Percentiles rank a stretch among this genome's conserved stretches.
phyloP scores from a whole-genome alignment of 2,797 vertebrate species.

The Arrhamphus sclerolepis region DNA sequence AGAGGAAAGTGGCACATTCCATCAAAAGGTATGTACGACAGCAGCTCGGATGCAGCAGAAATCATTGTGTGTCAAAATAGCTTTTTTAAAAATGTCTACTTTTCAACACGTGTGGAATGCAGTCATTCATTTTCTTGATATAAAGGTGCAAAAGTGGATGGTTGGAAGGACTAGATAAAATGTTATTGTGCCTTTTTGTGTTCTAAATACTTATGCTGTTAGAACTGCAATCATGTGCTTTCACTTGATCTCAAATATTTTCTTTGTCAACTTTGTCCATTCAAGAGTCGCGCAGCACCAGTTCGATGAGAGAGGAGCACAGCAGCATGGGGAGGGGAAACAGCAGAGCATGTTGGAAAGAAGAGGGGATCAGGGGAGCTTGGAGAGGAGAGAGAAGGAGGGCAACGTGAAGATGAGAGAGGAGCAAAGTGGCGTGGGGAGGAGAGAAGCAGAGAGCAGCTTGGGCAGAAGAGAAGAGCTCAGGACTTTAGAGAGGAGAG shows the following conservation, averaged over 20 bases:
- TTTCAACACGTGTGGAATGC: too few species aligned
- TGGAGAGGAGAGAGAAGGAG: conserved; percentile 7
- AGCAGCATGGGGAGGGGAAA: background rate
- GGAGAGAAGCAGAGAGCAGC: background rate
- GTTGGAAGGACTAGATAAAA: background rate
- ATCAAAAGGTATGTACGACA: conserved; percentile 1
- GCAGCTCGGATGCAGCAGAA: background rate
- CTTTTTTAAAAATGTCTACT: too few species aligned
- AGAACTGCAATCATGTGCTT: conserved; percentile 15
- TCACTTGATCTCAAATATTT: conserved; percentile 11
- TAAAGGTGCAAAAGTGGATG: conserved; percentile 12
- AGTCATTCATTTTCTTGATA: conserved; percentile 1
- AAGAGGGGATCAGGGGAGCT: too few species aligned
- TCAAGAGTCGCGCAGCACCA: conserved; percentile 1
- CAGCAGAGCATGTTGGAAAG: too few species aligned
- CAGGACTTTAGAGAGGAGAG: too few species aligned
- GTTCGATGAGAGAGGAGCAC: background rate
- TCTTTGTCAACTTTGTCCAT: conserved; percentile 19
- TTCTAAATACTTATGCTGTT: conserved; percentile 7
- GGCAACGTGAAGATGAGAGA: conserved; percentile 11
- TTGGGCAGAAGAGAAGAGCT: background rate
- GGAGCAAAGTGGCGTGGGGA: background rate
- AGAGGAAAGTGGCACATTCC: background rate
- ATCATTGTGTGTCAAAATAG: background rate
- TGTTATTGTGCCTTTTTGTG: conserved; percentile 4